Evolutionary conservation across 2,797 vertebrate species (phyloP).

Genomic region (Hydrolagus colliei): DNA sequence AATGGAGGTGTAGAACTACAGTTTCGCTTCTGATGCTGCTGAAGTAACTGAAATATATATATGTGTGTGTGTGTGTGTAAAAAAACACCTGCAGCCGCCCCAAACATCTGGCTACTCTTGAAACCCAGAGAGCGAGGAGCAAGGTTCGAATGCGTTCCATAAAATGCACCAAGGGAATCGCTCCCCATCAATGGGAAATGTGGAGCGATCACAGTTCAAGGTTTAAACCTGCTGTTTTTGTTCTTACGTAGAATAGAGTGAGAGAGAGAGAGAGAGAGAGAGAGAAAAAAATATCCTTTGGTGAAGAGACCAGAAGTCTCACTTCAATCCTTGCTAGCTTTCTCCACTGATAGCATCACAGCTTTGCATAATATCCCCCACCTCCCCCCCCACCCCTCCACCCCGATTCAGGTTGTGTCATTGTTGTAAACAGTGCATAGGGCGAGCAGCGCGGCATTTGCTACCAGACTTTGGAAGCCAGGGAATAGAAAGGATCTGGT

Average conservation of each 20-base stretch:
- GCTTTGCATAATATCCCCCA: constrained; percentile 4
- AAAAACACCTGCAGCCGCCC: too few relatives aligned
- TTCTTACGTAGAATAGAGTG: not conserved
- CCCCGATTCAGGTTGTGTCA: constrained; percentile 2
- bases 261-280: too few relatives aligned
- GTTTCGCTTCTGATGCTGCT: too few relatives aligned
- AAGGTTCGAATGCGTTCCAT: too few relatives aligned
- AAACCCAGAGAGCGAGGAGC: too few relatives aligned
- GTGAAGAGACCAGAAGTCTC: constrained; percentile 38
- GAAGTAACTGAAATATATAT: too few relatives aligned
- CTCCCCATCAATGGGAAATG: too few relatives aligned
- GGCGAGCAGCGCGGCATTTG: constrained; percentile 39
- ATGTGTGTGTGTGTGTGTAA: too few relatives aligned
- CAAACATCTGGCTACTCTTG: too few relatives aligned
- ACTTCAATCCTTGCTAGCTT: constrained; percentile 42
- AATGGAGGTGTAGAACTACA: too few relatives aligned
- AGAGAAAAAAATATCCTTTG: constrained; percentile 24
- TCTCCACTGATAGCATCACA: constrained; percentile 34
- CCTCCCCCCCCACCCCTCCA: too few relatives aligned
- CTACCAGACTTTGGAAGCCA: constrained; percentile 50
- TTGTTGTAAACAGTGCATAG: constrained; percentile 28
- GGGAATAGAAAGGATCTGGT: constrained; percentile 43
- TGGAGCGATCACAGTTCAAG: constrained; percentile 27
- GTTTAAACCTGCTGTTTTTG: constrained; percentile 24
- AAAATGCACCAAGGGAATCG: too few relatives aligned